A percentile compares a stretch with the other conserved stretches of the same genome.
Evolutionary conservation across 1,140 invertebrate species (phyloP).

Genomic region (Brachionus rotundiformis): DNA sequence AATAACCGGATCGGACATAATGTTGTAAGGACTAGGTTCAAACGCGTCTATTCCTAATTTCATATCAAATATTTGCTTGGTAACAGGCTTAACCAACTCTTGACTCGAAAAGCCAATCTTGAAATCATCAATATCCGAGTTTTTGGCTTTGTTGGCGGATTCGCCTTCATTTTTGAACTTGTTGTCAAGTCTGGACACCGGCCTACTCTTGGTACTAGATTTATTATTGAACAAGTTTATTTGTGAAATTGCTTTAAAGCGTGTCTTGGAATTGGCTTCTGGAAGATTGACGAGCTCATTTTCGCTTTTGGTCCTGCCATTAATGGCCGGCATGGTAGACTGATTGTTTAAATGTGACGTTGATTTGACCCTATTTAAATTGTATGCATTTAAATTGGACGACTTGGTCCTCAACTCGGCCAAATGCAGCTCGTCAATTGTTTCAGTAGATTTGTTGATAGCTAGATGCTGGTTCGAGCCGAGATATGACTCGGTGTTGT

Average conservation of each 20-base stretch:
- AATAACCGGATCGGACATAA: conserved; percentile 52
- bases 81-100: not conserved
- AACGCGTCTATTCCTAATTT: conserved; percentile 22
- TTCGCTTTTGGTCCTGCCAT: conserved; percentile 28
- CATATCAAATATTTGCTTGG: not conserved
- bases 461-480: conserved; percentile 8
- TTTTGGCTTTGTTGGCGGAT: not conserved
- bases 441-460: conserved; percentile 47
- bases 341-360: conserved; percentile 22
- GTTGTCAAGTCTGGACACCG: conserved; percentile 4
- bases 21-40: conserved; percentile 51
- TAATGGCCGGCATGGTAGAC: not conserved
- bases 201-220: not conserved
- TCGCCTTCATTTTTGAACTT: not conserved
- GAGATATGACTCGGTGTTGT: conserved; percentile 27
- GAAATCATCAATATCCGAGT: not conserved
- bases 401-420: not conserved
- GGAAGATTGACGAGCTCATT: conserved; percentile 27
- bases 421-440: conserved; percentile 35
- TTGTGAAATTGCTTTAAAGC: conserved; percentile 17
- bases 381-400: not conserved
- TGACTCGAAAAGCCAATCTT: not conserved
- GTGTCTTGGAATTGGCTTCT: not conserved
- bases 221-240: conserved; percentile 33
- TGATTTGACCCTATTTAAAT: not conserved